Conservation (phyloP, 2,113 vertebrate species). For the Anhinga rufa region DNA sequence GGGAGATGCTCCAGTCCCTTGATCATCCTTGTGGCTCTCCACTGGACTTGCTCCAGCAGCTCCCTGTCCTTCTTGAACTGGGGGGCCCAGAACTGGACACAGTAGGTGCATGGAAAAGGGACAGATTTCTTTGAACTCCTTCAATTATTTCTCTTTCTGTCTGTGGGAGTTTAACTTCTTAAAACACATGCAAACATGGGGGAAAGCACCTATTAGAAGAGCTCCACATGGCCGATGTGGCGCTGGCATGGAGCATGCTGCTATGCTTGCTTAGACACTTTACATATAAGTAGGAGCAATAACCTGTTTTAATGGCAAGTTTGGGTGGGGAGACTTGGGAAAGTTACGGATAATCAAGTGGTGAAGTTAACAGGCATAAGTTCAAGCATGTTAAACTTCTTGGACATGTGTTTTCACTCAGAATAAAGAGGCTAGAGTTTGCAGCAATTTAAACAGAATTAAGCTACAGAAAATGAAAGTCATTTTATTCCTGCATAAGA, state of each 20-base stretch:
- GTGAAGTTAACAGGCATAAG: slow-evolving; percentile 19
- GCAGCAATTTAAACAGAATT: slow-evolving; percentile 56
- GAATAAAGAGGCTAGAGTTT: slow-evolving; percentile 27
- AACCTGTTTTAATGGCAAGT: neutral
- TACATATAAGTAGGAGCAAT: neutral
- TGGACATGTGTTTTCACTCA: slow-evolving; percentile 54
- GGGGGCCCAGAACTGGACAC: too few species aligned
- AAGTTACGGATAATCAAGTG: slow-evolving; percentile 18
- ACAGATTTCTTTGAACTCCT: neutral
- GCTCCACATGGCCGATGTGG: neutral
- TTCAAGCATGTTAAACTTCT: slow-evolving; percentile 15
- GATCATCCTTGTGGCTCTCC: too few species aligned
- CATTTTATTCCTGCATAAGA: slow-evolving; percentile 5
- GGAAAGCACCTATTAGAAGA: neutral
- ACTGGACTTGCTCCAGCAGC: too few species aligned
- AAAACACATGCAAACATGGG: neutral
- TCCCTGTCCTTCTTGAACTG: too few species aligned
- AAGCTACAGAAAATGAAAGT: slow-evolving; percentile 43
- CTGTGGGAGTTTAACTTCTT: neutral
- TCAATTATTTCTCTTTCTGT: neutral
- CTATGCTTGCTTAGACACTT: neutral
- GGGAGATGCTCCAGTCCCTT: too few species aligned
- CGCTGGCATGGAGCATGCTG: neutral
- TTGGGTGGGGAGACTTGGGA: neutral
- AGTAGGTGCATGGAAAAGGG: neutral